A percentile compares a stretch with the other conserved stretches of the same genome.
Conservation (phyloP, 2,888 invertebrate species). For the Odontocolon sp. region DNA sequence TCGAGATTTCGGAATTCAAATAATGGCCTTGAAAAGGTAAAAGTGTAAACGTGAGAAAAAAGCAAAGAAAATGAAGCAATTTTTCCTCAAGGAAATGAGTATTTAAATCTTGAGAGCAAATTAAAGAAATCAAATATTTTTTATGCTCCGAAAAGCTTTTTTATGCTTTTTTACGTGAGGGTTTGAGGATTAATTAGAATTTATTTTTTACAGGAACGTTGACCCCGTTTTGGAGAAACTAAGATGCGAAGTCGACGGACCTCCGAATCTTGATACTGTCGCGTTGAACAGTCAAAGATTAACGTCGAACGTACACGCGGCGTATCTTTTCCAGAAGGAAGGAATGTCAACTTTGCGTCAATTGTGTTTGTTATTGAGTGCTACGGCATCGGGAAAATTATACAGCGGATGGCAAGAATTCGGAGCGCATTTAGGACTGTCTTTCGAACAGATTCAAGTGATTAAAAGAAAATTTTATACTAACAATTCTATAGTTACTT, state of each 20-base stretch:
- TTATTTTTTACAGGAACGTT: conserved; percentile 57
- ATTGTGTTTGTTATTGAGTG: conserved; percentile 72
- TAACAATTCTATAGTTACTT: too few relatives aligned
- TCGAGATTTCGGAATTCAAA: not conserved
- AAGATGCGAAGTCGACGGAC: conserved; percentile 67
- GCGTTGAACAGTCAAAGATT: conserved; percentile 63
- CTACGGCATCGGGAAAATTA: conserved; percentile 70
- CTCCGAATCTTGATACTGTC: conserved; percentile 68
- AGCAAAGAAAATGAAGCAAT: not conserved
- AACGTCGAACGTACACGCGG: conserved; percentile 71
- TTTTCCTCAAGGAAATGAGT: too few relatives aligned
- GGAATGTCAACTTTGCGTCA: conserved; percentile 68
- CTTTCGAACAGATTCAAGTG: conserved; percentile 75
- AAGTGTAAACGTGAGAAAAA: not conserved
- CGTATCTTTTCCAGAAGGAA: conserved; percentile 71
- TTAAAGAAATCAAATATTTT: too few relatives aligned
- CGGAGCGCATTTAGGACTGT: conserved; percentile 71
- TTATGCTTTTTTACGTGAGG: too few relatives aligned
- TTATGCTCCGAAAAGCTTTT: too few relatives aligned
- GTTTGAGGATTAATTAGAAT: too few relatives aligned
- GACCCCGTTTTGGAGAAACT: conserved; percentile 72
- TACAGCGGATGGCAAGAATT: conserved; percentile 77
- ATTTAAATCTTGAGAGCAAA: too few relatives aligned
- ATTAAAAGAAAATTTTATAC: too few relatives aligned
- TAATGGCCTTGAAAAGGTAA: conserved; percentile 57